Conservation (phyloP, 2,888 invertebrate species). For the Agriotes lineatus region DNA sequence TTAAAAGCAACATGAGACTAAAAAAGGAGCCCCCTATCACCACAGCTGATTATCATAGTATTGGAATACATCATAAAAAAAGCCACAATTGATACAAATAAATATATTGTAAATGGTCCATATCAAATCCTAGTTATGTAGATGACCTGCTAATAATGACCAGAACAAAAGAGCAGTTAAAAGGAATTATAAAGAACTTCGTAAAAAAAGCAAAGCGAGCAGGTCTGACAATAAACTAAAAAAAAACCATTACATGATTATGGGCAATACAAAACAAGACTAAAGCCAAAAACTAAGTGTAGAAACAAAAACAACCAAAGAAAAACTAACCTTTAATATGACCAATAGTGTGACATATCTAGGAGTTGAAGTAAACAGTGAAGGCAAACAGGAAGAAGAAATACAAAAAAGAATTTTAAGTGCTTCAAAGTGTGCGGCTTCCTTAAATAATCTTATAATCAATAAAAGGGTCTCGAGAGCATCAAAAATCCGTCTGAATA, state of each 20-base stretch:
- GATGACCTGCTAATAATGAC: background rate
- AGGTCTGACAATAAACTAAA: background rate
- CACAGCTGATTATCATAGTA: no score
- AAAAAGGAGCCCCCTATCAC: no score
- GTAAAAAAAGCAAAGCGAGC: background rate
- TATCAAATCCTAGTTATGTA: background rate
- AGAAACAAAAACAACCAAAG: background rate
- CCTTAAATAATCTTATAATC: conserved; percentile 3
- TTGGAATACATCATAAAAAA: no score
- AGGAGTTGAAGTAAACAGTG: background rate
- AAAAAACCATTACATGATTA: background rate
- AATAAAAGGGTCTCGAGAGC: conserved; percentile 5
- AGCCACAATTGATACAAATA: background rate
- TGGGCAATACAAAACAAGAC: background rate
- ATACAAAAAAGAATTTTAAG: conserved; percentile 1
- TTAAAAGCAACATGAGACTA: no score
- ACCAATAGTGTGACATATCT: no score
- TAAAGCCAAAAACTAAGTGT: background rate
- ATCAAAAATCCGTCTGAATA: conserved; percentile 5
- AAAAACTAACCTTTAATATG: background rate
- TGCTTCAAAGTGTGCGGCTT: conserved; percentile 5
- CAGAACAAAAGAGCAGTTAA: background rate
- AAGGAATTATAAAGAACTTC: background rate
- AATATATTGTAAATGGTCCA: background rate
- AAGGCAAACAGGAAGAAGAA: conserved; percentile 6